A percentile compares a stretch with the other conserved stretches of the same genome.
phyloP scores from a whole-genome alignment of 2,113 vertebrate species.

The Nerophis ophidion region DNA sequence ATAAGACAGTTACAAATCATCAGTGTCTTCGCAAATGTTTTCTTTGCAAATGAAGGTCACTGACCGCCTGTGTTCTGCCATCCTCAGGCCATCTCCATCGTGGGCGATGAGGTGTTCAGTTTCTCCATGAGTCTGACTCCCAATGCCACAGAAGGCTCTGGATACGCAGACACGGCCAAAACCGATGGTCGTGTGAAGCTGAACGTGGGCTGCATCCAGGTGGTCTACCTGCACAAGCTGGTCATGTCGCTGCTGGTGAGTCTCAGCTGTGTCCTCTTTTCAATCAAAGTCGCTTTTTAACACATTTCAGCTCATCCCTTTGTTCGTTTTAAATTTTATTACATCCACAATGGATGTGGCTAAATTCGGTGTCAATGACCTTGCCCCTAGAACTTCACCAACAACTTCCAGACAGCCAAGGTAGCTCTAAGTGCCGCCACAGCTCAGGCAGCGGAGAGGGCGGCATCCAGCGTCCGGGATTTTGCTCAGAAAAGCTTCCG shows the following conservation, averaged over 20 bases:
- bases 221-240: slow-evolving; percentile 92
- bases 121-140: slow-evolving; percentile 85
- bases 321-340: too few species aligned
- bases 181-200: slow-evolving; percentile 84
- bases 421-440: slow-evolving; percentile 84
- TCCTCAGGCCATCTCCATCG: slow-evolving; percentile 84
- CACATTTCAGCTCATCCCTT: too few species aligned
- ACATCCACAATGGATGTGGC: too few species aligned
- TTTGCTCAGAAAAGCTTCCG: slow-evolving; percentile 87
- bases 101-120: slow-evolving; percentile 92
- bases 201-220: slow-evolving; percentile 89
- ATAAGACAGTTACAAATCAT: too few species aligned
- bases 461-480: slow-evolving; percentile 85
- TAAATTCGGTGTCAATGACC: neutral
- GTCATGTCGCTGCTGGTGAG: slow-evolving; percentile 91
- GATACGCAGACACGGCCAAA: slow-evolving; percentile 80
- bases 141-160: slow-evolving; percentile 79
- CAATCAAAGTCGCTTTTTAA: neutral
- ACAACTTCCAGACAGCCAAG: slow-evolving; percentile 85
- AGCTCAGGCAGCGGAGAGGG: slow-evolving; percentile 85
- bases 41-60: neutral
- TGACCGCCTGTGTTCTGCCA: neutral
- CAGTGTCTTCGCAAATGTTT: slow-evolving; percentile 63
- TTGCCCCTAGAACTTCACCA: slow-evolving; percentile 78
- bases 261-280: neutral